Percentiles rank a stretch among this genome's conserved stretches.
phyloP scores from a whole-genome alignment of 2,797 vertebrate genomes.

The Silurus lanzhouensis region DNA sequence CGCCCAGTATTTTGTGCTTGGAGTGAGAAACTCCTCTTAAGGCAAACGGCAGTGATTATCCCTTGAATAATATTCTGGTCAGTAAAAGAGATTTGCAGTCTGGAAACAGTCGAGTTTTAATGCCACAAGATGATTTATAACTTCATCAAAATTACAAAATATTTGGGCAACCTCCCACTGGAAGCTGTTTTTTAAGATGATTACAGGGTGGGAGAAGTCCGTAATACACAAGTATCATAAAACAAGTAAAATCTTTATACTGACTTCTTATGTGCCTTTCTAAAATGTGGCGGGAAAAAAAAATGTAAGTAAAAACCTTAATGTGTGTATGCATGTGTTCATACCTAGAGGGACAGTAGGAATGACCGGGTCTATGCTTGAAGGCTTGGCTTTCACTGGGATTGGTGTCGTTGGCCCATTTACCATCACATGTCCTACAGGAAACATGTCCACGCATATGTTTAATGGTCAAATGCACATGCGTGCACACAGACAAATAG shows the following conservation, averaged over 20 bases:
- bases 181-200: not conserved
- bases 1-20: not conserved
- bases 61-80: not conserved
- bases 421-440: slow-evolving; percentile 90
- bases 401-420: slow-evolving; percentile 91
- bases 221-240: too few relatives aligned
- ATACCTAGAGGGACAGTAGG: slow-evolving; percentile 81
- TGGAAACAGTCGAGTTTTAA: not conserved
- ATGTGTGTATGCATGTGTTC: slow-evolving; percentile 10
- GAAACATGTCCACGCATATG: slow-evolving; percentile 1
- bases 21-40: not conserved
- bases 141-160: not conserved
- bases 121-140: not conserved
- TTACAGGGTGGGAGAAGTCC: not conserved
- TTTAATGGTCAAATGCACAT: not conserved
- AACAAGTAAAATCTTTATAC: too few relatives aligned
- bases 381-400: slow-evolving; percentile 86
- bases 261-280: too few relatives aligned
- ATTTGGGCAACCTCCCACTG: not conserved
- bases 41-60: not conserved
- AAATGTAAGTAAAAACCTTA: too few relatives aligned
- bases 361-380: slow-evolving; percentile 77
- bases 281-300: too few relatives aligned
- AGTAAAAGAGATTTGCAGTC: not conserved
- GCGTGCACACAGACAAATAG: not conserved